Base-by-base conservation (phyloP, 2,888 invertebrate species). In the Gymnoscelis rufifasciata region DNA sequence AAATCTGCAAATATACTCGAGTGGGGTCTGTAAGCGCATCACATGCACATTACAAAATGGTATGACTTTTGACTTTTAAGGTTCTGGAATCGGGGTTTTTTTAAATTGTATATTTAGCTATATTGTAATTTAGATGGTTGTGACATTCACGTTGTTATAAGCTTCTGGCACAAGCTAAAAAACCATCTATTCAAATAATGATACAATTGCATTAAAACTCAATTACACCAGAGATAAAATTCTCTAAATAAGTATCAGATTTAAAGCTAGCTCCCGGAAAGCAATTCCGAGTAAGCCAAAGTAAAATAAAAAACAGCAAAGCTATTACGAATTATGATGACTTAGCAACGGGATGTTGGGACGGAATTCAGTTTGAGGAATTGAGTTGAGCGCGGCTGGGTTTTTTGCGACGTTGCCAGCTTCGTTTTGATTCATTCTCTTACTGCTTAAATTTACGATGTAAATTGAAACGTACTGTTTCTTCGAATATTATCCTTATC, bases 311-410 rank as follows among this genome's bases (percentile, higher is more conserved):
- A 41, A 43, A 37, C 28, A 38, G 12, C 37, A 47, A 54, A 54
- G 47, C 47, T 47, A 50, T 50, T 52, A 49, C 52, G 49, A 56
- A 54, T 58, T 52, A 54, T 53, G 33, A 45, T 37, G 49, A 52
- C 47, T 39, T 43, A 47, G 45, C 40, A 7, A 31, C 40, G 39
- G 23, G 39, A 56, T 56, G 51, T 26, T 42, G 40, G 19, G 7
- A 8, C 7, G 35, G 5, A 33, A 26, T 39, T 26, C 26, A 29
- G 28, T 41, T 29, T 39, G 26, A 30, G 28, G 31, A 31, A 38
- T 37, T 23, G 35, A 39, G 39, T 38, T 40, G 29, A 33, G 19
- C 19, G 19, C 10, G 10, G 11, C 11, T 7, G 10, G 8, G 19
- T 10, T 15, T n/a, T 15, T 2, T 1, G 7, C n/a, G 0, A 7